Evolutionary conservation across 1,140 invertebrate species (phyloP), one percentile per base, ranked within the genome.

Genomic region (Brachionus sp.): DNA sequence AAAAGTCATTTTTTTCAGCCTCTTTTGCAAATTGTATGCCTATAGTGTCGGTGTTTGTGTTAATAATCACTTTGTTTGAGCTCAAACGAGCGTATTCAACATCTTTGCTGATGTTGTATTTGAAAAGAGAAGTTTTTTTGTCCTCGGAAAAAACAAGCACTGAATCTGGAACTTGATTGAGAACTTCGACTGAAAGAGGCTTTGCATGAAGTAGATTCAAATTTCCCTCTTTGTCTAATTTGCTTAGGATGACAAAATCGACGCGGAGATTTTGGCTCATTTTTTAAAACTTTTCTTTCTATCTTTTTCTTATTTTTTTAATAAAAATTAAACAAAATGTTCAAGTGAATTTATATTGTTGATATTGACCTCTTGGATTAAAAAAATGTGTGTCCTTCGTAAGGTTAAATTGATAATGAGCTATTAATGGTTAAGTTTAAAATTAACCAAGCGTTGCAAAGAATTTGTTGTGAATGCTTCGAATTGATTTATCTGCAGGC

Each of bases 231-330:
- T 75, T 75, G 42, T 75, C 70, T 39, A 75, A 39, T 23, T 75
- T 75, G 70, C 70, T 75, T 12, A 75, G 25, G 13, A 75, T 75
- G 23, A 75, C 70, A 33, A 75, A 75, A 46, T 75, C 70, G 23
- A 75, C 37, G 19, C 23, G 44, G 25, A 75, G 9, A 19, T 39
- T 75, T 75, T 44, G 42, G 44, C 42, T 75, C 70, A 75, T 75
- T 44, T 29, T 75, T 29, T 29, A 29, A 1, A 29, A 29, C 29
- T 29, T 29, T 29, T 29, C 29, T 29, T 29, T 29, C 29, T 29
- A 3, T 29, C 29, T 29, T 29, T 29, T 29, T 29, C 3, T 2
- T 29, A 2, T 29, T 29, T 29, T 29, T 29, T 29, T 29, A 29
- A 29, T 29, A 29, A 29, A 29, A 29, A 29, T 2, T 29, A 29